Conservation (phyloP, 2,888 invertebrate species). For the Drosophila putrida region DNA sequence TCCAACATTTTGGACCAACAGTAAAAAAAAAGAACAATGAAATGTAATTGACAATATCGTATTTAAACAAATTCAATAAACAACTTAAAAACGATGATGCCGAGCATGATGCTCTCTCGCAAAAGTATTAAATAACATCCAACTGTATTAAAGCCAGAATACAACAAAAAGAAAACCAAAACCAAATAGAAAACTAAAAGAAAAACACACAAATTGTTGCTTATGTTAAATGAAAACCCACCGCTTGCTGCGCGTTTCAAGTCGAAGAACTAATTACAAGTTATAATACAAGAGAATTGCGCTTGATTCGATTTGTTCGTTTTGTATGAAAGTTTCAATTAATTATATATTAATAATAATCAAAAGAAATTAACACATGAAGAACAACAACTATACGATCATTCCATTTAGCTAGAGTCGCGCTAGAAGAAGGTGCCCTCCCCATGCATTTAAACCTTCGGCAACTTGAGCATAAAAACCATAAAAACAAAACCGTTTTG, state of each 20-base stretch:
- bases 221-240: conserved; percentile 69
- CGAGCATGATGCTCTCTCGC: conserved; percentile 54
- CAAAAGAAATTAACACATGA: conserved; percentile 26
- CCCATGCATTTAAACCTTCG: conserved; percentile 73
- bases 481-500: conserved; percentile 39
- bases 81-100: conserved; percentile 17
- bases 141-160: conserved; percentile 57
- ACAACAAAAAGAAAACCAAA: conserved; percentile 18
- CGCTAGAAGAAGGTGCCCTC: conserved; percentile 55
- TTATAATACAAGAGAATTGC: conserved; percentile 8
- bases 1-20: conserved; percentile 33
- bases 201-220: conserved; percentile 20
- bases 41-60: conserved; percentile 56
- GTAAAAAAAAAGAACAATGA: conserved; percentile 12
- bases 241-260: conserved; percentile 77
- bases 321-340: conserved; percentile 38
- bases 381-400: conserved; percentile 75
- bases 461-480: conserved; percentile 59
- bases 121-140: conserved; percentile 59
- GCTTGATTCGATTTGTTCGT: conserved; percentile 10
- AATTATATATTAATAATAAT: conserved; percentile 15
- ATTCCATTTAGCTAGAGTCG: conserved; percentile 78
- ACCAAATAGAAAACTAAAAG: conserved; percentile 27
- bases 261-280: conserved; percentile 44
- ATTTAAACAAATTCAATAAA: conserved; percentile 10